phyloP scores from a whole-genome alignment of 2,888 invertebrate species.

The Nephrotoma guestfalica region DNA sequence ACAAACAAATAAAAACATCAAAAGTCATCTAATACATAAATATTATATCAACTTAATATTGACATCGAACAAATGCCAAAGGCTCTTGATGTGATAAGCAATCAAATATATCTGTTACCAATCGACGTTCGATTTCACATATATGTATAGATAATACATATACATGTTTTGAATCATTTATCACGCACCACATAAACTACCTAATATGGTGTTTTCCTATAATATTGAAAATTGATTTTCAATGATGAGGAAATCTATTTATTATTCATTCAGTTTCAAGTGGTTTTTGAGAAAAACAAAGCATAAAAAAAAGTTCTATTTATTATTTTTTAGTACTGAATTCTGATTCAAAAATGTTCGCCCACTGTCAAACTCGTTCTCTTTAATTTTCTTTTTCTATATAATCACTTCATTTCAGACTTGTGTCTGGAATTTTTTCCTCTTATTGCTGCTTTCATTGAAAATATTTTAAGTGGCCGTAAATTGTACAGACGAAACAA shows the following conservation, averaged over 20 bases:
- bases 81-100: background rate
- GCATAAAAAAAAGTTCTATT: background rate
- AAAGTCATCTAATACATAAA: too few relatives aligned
- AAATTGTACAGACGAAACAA: background rate
- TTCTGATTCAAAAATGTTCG: background rate
- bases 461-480: background rate
- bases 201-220: background rate
- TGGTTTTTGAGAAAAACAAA: background rate
- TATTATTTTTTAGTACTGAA: background rate
- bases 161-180: background rate
- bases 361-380: background rate
- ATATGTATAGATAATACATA: background rate
- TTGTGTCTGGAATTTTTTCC: background rate
- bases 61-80: background rate
- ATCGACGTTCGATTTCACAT: background rate
- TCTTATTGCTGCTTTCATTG: background rate
- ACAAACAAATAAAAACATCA: background rate
- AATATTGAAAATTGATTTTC: background rate
- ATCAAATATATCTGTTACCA: background rate
- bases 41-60: too few relatives aligned
- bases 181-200: background rate
- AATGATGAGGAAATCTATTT: background rate
- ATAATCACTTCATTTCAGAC: background rate
- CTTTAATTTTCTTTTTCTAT: background rate
- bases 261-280: background rate